Percentiles rank a stretch among this genome's conserved stretches.
These are phyloP conservation scores for Procambarus virginalis DNA, from an alignment of 1,140 invertebrate species.

Conservation along the genomic window DNA sequence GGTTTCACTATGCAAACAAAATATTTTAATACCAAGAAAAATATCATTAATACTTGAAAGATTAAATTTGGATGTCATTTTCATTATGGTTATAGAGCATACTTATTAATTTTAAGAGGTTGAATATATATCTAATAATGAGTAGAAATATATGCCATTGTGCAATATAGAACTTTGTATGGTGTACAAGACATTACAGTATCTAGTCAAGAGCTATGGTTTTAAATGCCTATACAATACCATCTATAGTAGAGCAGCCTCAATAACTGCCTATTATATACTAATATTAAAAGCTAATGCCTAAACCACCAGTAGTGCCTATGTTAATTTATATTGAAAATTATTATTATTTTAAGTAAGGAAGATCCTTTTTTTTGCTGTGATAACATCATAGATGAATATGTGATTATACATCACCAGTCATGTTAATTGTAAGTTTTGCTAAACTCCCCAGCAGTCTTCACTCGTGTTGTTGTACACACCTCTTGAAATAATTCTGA, in stretches of 20 bases:
- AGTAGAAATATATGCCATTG: background rate
- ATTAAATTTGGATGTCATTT: too few relatives aligned
- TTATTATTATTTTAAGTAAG: background rate
- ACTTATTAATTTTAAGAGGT: too few relatives aligned
- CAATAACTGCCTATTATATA: background rate
- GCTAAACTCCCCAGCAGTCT: too few relatives aligned
- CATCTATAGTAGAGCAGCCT: background rate
- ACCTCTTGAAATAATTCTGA: too few relatives aligned
- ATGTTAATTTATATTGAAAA: background rate
- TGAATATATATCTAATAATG: background rate
- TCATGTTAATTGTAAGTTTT: too few relatives aligned
- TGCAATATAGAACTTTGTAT: background rate
- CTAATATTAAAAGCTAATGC: background rate
- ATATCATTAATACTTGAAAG: too few relatives aligned
- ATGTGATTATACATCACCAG: too few relatives aligned
- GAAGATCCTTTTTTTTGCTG: background rate
- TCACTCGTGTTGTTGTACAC: too few relatives aligned
- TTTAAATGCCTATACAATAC: background rate
- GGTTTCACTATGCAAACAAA: too few relatives aligned
- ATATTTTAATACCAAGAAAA: too few relatives aligned
- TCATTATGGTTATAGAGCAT: too few relatives aligned
- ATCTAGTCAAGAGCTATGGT: background rate
- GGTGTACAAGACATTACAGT: background rate
- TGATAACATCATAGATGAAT: too few relatives aligned
- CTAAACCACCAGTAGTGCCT: constrained; percentile 7